A percentile compares a stretch with the other conserved stretches of the same genome.
Evolutionary conservation across 1,140 invertebrate genomes (phyloP).

Genomic region (Eurosta solidaginis): DNA sequence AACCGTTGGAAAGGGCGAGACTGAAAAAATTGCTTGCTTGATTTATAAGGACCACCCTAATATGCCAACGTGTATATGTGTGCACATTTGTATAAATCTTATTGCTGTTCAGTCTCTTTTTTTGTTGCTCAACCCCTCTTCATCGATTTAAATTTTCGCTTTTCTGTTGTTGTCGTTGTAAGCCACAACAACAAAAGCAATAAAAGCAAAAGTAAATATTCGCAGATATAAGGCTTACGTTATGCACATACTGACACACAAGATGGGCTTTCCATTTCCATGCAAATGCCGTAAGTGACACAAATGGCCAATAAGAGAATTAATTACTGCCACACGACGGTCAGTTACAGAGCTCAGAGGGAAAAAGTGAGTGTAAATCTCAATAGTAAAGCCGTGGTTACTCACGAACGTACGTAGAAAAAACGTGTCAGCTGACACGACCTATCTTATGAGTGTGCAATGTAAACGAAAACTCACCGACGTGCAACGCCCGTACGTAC

Average conservation of each 20-base stretch:
- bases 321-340: conserved; percentile 11
- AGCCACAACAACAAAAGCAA: not conserved
- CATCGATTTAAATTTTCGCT: not conserved
- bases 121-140: not conserved
- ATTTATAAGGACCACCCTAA: not conserved
- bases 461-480: too few species aligned
- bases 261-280: not conserved
- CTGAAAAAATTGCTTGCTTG: too few species aligned
- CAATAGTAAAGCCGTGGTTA: not conserved
- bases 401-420: not conserved
- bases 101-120: not conserved
- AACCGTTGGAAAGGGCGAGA: too few species aligned
- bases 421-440: too few species aligned
- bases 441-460: too few species aligned
- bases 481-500: too few species aligned
- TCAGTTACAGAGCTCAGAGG: not conserved
- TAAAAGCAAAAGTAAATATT: not conserved
- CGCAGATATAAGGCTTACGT: not conserved
- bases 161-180: not conserved
- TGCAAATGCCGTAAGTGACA: conserved; percentile 13
- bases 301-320: conserved; percentile 24
- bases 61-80: not conserved
- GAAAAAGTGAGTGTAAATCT: not conserved
- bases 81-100: not conserved
- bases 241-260: not conserved